Evolutionary conservation across 2,113 vertebrate species (phyloP), one percentile per base, ranked within the genome.

Genomic region (Amphiprion percula): DNA sequence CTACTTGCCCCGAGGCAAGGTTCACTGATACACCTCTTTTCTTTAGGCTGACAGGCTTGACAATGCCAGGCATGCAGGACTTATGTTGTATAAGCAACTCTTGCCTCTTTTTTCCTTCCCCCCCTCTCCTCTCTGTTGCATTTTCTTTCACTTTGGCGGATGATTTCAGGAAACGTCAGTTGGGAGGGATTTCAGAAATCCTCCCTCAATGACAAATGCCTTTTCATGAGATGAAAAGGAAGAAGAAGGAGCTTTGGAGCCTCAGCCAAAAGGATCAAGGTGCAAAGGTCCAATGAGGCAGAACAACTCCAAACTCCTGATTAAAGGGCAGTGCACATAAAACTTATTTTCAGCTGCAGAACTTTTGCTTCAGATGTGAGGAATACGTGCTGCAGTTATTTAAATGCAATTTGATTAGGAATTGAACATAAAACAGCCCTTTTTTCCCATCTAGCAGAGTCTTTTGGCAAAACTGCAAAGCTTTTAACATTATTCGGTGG

Each of bases 21-120:
- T 49, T 71, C 76, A 85, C 30, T 72, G 86, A 88, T 87, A 82
- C 76, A 70, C 71, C 83, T 87, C 77, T 46, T 79, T 87, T 84
- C 79, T 85, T 54, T 53, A 44, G 68, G 68, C 24, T 86, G 85
- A 87, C 88, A 88, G 79, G 54, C n/a, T 37, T 54, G 28, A 91
- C 85, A 91, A 87, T 86, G 49, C 30, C 37, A 65, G 58, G 80
- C 74, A 87, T 69, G 81, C 84, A 81, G 68, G 79, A 77, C 67
- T 79, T 75, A 82, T 83, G 77, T 28, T 69, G 64, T 28, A 61
- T 5, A 69, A 60, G 79, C 71, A 65, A 58, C 61, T 54, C 54
- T 14, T 46, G 54, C 11, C 26, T 8, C 9, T 55, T 64, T 19
- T 49, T 52, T 14, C 19, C 14, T 26, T 8, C 10, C 4, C 3